phyloP scores from a whole-genome alignment of 2,113 vertebrate species.

The Sterrhoptilus dennistouni region DNA sequence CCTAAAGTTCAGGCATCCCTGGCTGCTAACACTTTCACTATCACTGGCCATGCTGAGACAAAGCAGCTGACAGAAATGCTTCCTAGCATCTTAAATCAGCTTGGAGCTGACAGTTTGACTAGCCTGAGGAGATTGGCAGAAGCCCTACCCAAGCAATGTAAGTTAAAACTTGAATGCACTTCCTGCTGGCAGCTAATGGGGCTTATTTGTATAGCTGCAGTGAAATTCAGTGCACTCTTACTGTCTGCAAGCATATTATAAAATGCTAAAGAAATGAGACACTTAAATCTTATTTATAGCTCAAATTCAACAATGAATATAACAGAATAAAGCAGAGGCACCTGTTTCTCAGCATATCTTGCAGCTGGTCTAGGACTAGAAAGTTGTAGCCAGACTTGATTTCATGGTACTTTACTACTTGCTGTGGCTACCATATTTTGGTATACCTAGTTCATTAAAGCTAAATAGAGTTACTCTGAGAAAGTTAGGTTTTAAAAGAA shows the following conservation, averaged over 20 bases:
- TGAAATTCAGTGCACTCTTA: neutral
- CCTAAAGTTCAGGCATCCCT: conserved; percentile 98
- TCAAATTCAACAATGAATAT: neutral
- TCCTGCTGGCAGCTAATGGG: neutral
- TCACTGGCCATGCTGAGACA: conserved; percentile 95
- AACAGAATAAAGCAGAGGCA: neutral
- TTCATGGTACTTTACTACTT: neutral
- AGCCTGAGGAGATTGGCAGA: conserved; percentile 94
- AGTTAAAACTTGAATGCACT: conserved; percentile 54
- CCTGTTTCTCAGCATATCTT: neutral
- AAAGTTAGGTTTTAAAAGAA: neutral
- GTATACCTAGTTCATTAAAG: neutral
- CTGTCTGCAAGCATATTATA: neutral
- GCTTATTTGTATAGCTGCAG: neutral
- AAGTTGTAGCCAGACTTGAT: neutral
- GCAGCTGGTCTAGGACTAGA: neutral
- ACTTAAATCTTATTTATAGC: neutral
- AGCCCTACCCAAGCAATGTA: conserved; percentile 92
- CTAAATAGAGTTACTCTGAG: neutral
- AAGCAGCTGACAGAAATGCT: conserved; percentile 99
- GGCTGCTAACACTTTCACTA: conserved; percentile 96
- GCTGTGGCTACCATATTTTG: neutral
- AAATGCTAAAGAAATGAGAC: neutral
- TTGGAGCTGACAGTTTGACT: conserved; percentile 94
- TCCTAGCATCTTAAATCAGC: conserved; percentile 95